phyloP scores from a whole-genome alignment of 1,140 invertebrate species.

The Caenorhabditis remanei region DNA sequence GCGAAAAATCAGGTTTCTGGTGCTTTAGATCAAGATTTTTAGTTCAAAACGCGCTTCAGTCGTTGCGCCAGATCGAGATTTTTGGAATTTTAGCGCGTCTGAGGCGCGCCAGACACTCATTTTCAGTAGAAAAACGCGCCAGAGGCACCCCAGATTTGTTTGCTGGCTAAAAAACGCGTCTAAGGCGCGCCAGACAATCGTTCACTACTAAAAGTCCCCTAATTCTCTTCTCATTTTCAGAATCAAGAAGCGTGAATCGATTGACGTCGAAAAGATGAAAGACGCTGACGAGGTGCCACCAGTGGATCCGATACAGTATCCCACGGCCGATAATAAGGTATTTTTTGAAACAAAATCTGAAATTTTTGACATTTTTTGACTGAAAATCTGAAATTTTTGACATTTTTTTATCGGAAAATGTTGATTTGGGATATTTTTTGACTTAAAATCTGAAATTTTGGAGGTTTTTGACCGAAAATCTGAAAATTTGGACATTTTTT shows the following conservation, averaged over 20 bases:
- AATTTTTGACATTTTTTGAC: not conserved
- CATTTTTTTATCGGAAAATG: not conserved
- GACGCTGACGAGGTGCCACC: slow-evolving; percentile 23
- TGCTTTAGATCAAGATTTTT: no score
- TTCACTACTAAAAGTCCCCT: no score
- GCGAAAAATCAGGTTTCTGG: no score
- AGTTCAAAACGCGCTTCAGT: no score
- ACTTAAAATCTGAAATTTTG: no score
- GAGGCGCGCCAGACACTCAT: not conserved
- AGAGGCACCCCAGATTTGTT: not conserved
- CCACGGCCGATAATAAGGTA: not conserved
- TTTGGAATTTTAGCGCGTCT: no score
- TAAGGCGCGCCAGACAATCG: not conserved
- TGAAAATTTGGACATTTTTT: no score
- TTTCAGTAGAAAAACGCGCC: no score
- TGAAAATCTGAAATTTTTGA: no score
- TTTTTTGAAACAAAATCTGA: not conserved
- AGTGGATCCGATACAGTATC: slow-evolving; percentile 42
- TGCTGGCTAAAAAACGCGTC: no score
- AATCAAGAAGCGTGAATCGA: slow-evolving; percentile 27
- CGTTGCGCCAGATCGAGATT: not conserved
- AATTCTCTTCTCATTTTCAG: not conserved
- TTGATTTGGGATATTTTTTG: not conserved
- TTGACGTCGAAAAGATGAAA: not conserved
- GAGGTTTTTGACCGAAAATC: no score